Percentiles rank a stretch among this genome's conserved stretches.
These are phyloP conservation scores for Anagrus nilaparvatae DNA, from an alignment of 1,140 invertebrate genomes.

Conservation along the genomic window DNA sequence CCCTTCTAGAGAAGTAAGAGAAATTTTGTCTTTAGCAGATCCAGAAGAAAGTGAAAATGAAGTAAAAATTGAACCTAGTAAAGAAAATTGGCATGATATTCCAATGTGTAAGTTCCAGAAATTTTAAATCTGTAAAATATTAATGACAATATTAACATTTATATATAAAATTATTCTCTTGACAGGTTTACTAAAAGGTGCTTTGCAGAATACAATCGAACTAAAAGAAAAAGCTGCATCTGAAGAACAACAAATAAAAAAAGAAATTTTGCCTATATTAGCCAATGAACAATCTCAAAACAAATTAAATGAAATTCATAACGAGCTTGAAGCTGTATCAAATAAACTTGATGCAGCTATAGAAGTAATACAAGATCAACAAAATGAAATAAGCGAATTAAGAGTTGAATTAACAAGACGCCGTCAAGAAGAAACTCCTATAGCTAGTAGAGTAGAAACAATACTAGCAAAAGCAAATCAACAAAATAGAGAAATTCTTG, in stretches of 20 bases:
- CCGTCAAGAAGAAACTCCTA: slow-evolving; percentile 33
- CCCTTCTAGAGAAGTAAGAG: slow-evolving; percentile 76
- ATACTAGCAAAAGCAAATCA: slow-evolving; percentile 31
- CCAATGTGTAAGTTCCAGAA: slow-evolving; percentile 26
- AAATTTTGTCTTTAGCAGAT: slow-evolving; percentile 58
- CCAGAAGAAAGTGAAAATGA: slow-evolving; percentile 30
- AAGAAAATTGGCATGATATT: slow-evolving; percentile 41
- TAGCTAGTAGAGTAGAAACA: slow-evolving; percentile 29
- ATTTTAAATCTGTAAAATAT: too few species aligned
- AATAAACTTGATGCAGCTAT: slow-evolving; percentile 31
- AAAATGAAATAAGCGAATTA: slow-evolving; percentile 30
- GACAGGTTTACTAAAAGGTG: slow-evolving; percentile 31
- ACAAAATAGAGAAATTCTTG: slow-evolving; percentile 33
- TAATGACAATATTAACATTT: background rate
- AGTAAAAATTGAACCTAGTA: slow-evolving; percentile 18
- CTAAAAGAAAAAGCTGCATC: slow-evolving; percentile 19
- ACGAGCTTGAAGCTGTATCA: slow-evolving; percentile 24
- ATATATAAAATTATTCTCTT: background rate
- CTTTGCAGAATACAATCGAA: slow-evolving; percentile 24
- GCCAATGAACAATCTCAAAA: slow-evolving; percentile 4
- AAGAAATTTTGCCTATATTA: slow-evolving; percentile 14
- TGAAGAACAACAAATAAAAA: slow-evolving; percentile 18
- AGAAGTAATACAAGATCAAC: slow-evolving; percentile 29
- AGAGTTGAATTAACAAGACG: slow-evolving; percentile 32
- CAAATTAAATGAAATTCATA: slow-evolving; percentile 18